A percentile compares a stretch with the other conserved stretches of the same genome.
These are phyloP conservation scores for Danio tinwini DNA, from an alignment of 2,797 vertebrate species.

Conservation along the genomic window DNA sequence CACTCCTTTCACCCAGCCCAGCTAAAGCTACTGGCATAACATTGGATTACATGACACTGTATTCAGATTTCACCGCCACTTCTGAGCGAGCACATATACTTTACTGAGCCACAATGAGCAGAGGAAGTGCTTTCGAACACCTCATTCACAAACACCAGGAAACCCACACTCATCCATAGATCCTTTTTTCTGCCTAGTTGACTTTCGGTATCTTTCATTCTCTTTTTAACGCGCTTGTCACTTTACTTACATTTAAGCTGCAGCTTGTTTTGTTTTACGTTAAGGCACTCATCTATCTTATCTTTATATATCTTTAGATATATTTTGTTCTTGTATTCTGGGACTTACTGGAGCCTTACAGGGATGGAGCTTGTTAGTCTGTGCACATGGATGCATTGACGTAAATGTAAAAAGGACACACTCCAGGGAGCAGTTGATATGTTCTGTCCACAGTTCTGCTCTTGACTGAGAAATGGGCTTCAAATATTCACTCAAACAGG, in stretches of 20 bases:
- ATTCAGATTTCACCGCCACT: constrained; percentile 31
- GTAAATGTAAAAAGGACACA: background rate
- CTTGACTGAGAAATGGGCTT: background rate
- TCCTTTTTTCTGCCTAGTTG: background rate
- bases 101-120: constrained; percentile 23
- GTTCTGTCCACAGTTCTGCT: constrained; percentile 21
- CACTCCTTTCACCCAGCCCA: constrained; percentile 33
- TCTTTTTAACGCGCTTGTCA: constrained; percentile 2
- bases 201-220: background rate
- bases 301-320: background rate
- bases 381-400: background rate
- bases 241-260: background rate
- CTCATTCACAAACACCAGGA: constrained; percentile 43
- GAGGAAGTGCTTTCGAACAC: constrained; percentile 15
- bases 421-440: constrained; percentile 11
- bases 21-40: constrained; percentile 47
- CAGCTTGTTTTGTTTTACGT: constrained; percentile 3
- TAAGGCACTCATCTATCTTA: background rate
- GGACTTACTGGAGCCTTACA: constrained; percentile 13
- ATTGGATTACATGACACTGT: constrained; percentile 46
- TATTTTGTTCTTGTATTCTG: constrained; percentile 27
- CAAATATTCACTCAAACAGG: background rate
- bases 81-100: constrained; percentile 22
- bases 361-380: constrained; percentile 8
- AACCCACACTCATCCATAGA: constrained; percentile 23